phyloP scores from a whole-genome alignment of 2,888 invertebrate genomes.

The Neuroscelio doddi region DNA sequence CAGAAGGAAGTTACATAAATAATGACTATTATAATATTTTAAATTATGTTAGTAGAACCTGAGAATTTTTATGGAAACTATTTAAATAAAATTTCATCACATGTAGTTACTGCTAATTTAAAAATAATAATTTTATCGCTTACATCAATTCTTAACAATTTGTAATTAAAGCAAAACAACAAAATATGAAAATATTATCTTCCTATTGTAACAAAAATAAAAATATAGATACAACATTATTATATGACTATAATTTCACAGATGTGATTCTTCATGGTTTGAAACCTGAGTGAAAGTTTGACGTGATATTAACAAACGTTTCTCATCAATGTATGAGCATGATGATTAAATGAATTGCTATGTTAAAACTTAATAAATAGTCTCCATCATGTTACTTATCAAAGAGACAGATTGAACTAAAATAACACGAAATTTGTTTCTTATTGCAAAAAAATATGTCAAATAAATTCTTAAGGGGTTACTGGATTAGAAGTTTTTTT shows the following conservation, averaged over 20 bases:
- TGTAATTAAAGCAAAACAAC: too few relatives aligned
- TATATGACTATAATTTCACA: not conserved
- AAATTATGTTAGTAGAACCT: slow-evolving; percentile 10
- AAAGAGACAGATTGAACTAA: too few relatives aligned
- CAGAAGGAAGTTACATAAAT: slow-evolving; percentile 39
- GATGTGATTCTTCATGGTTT: not conserved
- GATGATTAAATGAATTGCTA: slow-evolving; percentile 7
- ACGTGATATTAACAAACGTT: slow-evolving; percentile 24
- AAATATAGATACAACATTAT: slow-evolving; percentile 11
- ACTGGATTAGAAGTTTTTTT: too few relatives aligned
- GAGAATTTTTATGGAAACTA: slow-evolving; percentile 1
- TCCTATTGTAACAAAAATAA: too few relatives aligned
- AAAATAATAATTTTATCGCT: not conserved
- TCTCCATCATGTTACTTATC: not conserved
- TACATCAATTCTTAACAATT: too few relatives aligned
- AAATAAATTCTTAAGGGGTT: too few relatives aligned
- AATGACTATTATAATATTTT: slow-evolving; percentile 22
- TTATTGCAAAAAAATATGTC: too few relatives aligned
- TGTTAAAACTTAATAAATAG: not conserved
- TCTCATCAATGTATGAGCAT: not conserved
- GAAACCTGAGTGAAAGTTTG: slow-evolving; percentile 24
- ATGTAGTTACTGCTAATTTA: not conserved
- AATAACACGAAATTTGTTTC: too few relatives aligned
- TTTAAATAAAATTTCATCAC: slow-evolving; percentile 6
- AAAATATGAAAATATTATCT: too few relatives aligned